Evolutionary conservation across 2,888 invertebrate species (phyloP), one percentile per base, ranked within the genome.

Genomic region (Leucania comma): DNA sequence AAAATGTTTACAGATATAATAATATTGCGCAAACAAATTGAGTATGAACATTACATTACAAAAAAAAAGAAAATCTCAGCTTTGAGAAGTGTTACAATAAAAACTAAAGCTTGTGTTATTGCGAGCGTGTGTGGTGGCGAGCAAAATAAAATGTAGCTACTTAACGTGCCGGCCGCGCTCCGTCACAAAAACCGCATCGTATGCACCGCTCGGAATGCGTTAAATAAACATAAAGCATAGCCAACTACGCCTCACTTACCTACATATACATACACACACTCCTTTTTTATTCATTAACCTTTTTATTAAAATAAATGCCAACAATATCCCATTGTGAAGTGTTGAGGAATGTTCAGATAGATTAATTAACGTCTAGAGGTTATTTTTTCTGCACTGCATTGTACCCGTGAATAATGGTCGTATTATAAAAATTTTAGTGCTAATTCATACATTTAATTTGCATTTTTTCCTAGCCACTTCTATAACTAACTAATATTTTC

Each of bases 281-380:
- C 57, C 56, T 64, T 76, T 42, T 80, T 76, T 84, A 81, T 84
- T 86, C 87, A 88, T 88, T 77, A 83, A 68, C 80, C 84, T 88
- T 87, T 84, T 86, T 78, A 69, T 65, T 63, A 68, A 76, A 80
- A 83, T 82, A 86, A 85, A 87, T 87, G 83, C 82, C 87, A 84
- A 83, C 86, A 85, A 87, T 88, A 86, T 84, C 84, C 86, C 79
- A 87, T 89, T 88, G 89, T 88, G 82, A 85, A 76, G 73, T 79
- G 86, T 74, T 84, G 82, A 83, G 14, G 80, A 86, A 78, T 80
- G 69, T 73, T 75, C 69, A 78, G 77, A 81, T 83, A 84, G 79
- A 85, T 86, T 86, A 85, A 87, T 86, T 87, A 86, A 81, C 78
- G 71, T 77, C 60, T 68, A 75, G 64, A 83, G 74, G 79, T 71